These are phyloP conservation scores for Muschampia plurimacula DNA, from an alignment of 2,888 invertebrate genomes.

Conservation along the genomic window DNA sequence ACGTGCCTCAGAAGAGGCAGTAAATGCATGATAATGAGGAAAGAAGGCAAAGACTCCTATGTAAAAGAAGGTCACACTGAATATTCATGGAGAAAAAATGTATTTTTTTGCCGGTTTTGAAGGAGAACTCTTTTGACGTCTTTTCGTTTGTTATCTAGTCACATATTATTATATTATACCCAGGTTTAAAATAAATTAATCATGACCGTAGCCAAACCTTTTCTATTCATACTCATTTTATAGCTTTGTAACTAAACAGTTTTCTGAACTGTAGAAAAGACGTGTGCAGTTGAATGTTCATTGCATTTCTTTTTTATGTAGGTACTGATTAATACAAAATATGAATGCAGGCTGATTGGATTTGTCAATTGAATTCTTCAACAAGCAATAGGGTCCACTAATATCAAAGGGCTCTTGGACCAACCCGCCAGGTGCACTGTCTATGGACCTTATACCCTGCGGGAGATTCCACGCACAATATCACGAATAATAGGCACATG, in stretches of 20 bases:
- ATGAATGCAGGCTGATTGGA: background rate
- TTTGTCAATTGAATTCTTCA: background rate
- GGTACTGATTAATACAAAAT: background rate
- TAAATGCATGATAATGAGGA: background rate
- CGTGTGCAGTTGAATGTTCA: too few species aligned
- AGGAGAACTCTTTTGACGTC: background rate
- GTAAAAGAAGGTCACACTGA: background rate
- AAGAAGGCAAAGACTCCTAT: too few species aligned
- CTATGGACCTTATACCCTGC: background rate
- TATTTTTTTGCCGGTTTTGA: background rate
- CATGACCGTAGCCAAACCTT: background rate
- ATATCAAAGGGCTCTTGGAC: background rate
- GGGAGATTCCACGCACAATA: conserved; percentile 9
- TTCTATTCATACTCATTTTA: background rate
- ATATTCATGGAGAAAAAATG: background rate
- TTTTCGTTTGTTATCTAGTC: background rate
- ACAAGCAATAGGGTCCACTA: background rate
- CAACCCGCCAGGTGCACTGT: conserved; percentile 1
- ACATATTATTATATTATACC: too few species aligned
- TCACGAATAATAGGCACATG: background rate
- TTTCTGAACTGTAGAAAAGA: too few species aligned
- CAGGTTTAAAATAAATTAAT: too few species aligned
- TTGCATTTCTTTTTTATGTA: too few species aligned
- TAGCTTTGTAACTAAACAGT: too few species aligned
- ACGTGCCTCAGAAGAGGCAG: background rate